phyloP scores from a whole-genome alignment of 2,113 vertebrate species.

The Corythornis vintsioides region DNA sequence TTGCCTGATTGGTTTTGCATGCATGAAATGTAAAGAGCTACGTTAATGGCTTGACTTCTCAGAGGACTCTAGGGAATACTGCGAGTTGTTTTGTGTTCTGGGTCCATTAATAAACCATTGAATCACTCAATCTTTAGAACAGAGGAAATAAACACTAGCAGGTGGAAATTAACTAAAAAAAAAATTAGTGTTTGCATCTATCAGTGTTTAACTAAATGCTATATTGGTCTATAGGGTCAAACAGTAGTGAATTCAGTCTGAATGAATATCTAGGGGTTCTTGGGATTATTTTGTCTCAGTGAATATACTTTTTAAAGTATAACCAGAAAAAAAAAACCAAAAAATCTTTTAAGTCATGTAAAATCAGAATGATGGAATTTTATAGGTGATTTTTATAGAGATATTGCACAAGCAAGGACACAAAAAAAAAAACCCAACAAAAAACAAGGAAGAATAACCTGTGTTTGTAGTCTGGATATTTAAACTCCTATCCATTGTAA shows the following conservation, averaged over 20 bases:
- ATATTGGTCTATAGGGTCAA: not conserved
- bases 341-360: not conserved
- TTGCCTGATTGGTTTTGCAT: not conserved
- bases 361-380: not conserved
- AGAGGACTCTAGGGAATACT: constrained; percentile 3
- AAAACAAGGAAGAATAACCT: not conserved
- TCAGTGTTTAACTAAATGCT: not conserved
- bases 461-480: not conserved
- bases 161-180: not conserved
- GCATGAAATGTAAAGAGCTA: not conserved
- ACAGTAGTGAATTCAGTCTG: not conserved
- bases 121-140: not conserved
- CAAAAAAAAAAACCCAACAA: not conserved
- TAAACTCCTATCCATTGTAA: not conserved
- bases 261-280: not conserved
- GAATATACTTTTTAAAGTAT: not conserved
- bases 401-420: not conserved
- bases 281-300: not conserved
- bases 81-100: constrained; percentile 10
- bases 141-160: not conserved
- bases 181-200: not conserved
- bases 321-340: not conserved
- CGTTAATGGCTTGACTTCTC: not conserved
- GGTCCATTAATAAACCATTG: constrained; percentile 15
- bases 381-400: not conserved